Evolutionary conservation across 2,113 vertebrate genomes (phyloP), one percentile per base, ranked within the genome.

Genomic region (Colius striatus): DNA sequence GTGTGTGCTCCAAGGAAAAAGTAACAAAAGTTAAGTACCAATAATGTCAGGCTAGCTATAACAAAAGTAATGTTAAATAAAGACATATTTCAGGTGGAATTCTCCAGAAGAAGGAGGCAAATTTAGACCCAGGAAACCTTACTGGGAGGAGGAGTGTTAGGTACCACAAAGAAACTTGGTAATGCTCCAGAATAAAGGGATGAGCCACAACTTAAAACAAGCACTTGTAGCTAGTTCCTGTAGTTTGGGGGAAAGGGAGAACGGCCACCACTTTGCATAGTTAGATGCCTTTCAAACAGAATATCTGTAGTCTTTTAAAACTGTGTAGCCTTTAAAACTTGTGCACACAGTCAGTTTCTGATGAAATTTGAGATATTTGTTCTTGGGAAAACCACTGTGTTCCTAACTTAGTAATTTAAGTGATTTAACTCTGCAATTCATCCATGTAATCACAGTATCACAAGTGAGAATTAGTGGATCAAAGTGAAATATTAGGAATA

Each of bases 381-480:
- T 85, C 57, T 92, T 88, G 71, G 41, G 51, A 82, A 90, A 55
- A 86, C 45, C 76, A 82, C 50, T 58, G 27, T 96, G 47, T 36
- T 51, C 58, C 89, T 94, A 72, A 94, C n/a, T 94, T 96, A 74
- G 73, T 74, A 96, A 70, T 97, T 97, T 88, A 94, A 78, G 41
- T 90, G 58, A 78, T 83, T 78, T 1, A 2, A 66, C 41, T 97
- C 96, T 90, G 57, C 78, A 96, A 89, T 91, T 96, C 80, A 92
- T 96, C 87, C 68, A 79, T 94, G 75, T 91, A 97, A 97, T 97
- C 94, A 96, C 55, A 87, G 41, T 58, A 82, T 65, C 97, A 89
- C 86, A 95, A 84, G 96, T 94, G 91, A 97, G 84, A 91, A 95
- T 96, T 96, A 93, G 60, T 82, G 34, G 60, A 90, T 94, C 86